Conservation (phyloP, 1,140 invertebrate species). For the Reticulitermes speratus region DNA sequence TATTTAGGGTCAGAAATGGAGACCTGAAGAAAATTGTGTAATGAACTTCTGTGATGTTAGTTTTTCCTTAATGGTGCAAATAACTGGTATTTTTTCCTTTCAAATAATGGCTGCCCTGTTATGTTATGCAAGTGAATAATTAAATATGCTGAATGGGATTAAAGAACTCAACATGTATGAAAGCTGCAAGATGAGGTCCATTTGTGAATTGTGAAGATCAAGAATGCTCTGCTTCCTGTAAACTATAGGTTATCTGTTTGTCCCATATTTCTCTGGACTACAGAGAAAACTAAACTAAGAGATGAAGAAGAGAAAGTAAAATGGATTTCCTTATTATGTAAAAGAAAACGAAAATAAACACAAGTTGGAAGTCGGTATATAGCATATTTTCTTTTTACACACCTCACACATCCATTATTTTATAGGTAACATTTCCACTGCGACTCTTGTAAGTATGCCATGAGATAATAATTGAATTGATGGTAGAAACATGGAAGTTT, state of each 20-base stretch:
- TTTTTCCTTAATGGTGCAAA: background rate
- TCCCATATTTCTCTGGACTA: background rate
- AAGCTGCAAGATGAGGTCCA: background rate
- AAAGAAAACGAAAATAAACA: background rate
- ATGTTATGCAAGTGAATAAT: background rate
- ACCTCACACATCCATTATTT: too few relatives aligned
- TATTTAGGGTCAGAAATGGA: background rate
- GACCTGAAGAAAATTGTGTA: background rate
- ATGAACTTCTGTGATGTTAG: background rate
- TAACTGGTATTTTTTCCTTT: background rate
- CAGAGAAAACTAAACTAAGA: background rate
- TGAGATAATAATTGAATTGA: too few relatives aligned
- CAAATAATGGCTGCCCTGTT: background rate
- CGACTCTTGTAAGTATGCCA: too few relatives aligned
- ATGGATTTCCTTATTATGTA: background rate
- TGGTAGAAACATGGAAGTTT: too few relatives aligned
- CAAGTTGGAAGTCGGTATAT: background rate
- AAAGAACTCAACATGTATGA: background rate
- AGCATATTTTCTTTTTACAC: too few relatives aligned
- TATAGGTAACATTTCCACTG: too few relatives aligned
- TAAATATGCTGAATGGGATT: background rate
- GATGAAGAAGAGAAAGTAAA: background rate
- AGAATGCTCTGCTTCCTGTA: background rate
- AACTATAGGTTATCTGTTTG: background rate
- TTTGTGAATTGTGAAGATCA: background rate